Percentiles rank a stretch among this genome's conserved stretches.
Evolutionary conservation across 2,113 vertebrate genomes (phyloP).

Genomic region (Manacus vitellinus): DNA sequence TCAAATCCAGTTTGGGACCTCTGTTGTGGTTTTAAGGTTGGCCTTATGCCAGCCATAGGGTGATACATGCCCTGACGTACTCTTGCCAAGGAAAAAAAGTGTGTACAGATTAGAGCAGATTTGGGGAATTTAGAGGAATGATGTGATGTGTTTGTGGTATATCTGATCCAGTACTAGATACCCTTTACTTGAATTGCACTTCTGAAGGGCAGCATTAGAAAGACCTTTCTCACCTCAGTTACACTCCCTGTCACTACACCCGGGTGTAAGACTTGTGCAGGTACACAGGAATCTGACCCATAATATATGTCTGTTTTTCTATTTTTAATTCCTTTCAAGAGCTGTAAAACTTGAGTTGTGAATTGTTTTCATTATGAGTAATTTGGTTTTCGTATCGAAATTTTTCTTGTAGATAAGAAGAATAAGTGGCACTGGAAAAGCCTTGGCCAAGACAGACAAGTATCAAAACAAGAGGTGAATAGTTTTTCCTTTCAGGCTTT

Average conservation of each 20-base stretch:
- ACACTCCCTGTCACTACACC: neutral
- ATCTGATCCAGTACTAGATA: neutral
- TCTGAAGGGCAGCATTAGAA: neutral
- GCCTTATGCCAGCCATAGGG: neutral
- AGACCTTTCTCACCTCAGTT: neutral
- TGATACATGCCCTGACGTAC: neutral
- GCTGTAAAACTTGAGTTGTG: neutral
- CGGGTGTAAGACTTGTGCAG: neutral
- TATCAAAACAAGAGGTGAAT: slow-evolving; percentile 94
- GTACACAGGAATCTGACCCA: neutral
- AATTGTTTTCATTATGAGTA: neutral
- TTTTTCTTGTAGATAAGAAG: slow-evolving; percentile 82
- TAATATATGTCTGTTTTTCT: neutral
- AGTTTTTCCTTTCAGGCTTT: neutral
- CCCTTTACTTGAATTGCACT: neutral
- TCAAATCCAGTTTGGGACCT: neutral
- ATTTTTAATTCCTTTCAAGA: neutral
- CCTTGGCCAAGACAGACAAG: slow-evolving; percentile 90
- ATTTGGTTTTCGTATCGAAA: neutral
- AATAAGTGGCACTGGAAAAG: slow-evolving; percentile 95
- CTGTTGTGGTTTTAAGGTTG: neutral
- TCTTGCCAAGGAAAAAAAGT: neutral
- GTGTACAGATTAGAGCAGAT: neutral
- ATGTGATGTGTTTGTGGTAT: neutral
- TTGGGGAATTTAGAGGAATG: neutral